phyloP scores from a whole-genome alignment of 2,888 invertebrate species.

The Oxyteleia sp. region DNA sequence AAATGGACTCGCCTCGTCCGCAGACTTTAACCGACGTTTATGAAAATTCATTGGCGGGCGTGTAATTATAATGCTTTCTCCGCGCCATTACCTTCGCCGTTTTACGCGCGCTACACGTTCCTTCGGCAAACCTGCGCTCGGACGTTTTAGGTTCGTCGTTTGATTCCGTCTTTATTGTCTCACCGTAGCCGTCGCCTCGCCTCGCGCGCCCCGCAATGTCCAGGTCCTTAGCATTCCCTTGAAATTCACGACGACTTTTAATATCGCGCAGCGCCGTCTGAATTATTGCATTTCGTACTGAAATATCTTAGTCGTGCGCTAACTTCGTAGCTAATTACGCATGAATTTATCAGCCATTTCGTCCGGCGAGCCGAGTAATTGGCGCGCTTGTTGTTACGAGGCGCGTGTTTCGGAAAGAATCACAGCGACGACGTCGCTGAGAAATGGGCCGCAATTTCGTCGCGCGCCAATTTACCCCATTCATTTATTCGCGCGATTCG shows the following conservation, averaged over 20 bases:
- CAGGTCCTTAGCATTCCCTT: slow-evolving; percentile 55
- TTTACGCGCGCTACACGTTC: slow-evolving; percentile 46
- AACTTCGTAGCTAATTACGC: slow-evolving; percentile 55
- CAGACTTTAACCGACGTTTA: slow-evolving; percentile 78
- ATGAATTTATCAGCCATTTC: slow-evolving; percentile 61
- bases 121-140: slow-evolving; percentile 44
- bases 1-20: slow-evolving; percentile 40
- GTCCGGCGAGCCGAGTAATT: slow-evolving; percentile 47
- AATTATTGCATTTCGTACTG: slow-evolving; percentile 56
- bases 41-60: slow-evolving; percentile 79
- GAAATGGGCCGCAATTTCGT: slow-evolving; percentile 44
- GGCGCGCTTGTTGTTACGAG: slow-evolving; percentile 43
- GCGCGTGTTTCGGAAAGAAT: slow-evolving; percentile 39
- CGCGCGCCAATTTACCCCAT: slow-evolving; percentile 44
- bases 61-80: slow-evolving; percentile 78
- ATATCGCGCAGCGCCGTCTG: slow-evolving; percentile 54
- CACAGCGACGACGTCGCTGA: slow-evolving; percentile 27
- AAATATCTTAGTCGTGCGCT: slow-evolving; percentile 42
- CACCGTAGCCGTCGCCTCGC: slow-evolving; percentile 15
- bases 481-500: slow-evolving; percentile 62
- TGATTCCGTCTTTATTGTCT: slow-evolving; percentile 53
- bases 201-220: slow-evolving; percentile 9
- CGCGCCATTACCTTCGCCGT: slow-evolving; percentile 71
- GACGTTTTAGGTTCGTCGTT: slow-evolving; percentile 24
- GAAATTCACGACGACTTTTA: slow-evolving; percentile 54